Evolutionary conservation across 2,113 vertebrate species (phyloP).

Genomic region (Tragelaphus scriptus): DNA sequence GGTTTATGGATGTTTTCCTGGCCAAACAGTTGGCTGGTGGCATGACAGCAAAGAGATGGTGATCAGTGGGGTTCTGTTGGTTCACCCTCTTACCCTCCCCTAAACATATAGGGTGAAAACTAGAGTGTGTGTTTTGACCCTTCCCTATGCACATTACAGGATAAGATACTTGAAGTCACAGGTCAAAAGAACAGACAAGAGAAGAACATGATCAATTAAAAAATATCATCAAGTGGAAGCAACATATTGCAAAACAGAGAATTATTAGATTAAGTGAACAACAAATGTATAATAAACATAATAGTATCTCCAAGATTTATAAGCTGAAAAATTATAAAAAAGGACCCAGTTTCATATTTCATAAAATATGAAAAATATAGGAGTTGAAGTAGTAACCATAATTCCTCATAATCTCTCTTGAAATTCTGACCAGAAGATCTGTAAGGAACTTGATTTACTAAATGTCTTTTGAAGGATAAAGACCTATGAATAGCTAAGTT

Average conservation of each 20-base stretch:
- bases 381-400: neutral
- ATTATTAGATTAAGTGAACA: neutral
- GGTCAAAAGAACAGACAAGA: neutral
- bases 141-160: neutral
- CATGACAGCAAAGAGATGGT: neutral
- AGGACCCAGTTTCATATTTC: neutral
- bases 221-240: neutral
- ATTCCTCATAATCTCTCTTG: neutral
- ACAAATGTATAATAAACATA: neutral
- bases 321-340: neutral
- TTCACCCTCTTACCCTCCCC: neutral
- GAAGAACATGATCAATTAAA: neutral
- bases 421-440: neutral
- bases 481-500: neutral
- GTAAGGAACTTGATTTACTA: neutral
- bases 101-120: neutral
- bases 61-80: neutral
- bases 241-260: neutral
- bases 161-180: neutral
- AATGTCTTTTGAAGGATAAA: neutral
- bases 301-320: neutral
- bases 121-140: neutral
- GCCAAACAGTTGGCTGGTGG: no score
- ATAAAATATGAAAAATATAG: neutral
- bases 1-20: neutral